A percentile compares a stretch with the other conserved stretches of the same genome.
phyloP scores from a whole-genome alignment of 2,888 invertebrate species.

The Lasioglossum figueresi region DNA sequence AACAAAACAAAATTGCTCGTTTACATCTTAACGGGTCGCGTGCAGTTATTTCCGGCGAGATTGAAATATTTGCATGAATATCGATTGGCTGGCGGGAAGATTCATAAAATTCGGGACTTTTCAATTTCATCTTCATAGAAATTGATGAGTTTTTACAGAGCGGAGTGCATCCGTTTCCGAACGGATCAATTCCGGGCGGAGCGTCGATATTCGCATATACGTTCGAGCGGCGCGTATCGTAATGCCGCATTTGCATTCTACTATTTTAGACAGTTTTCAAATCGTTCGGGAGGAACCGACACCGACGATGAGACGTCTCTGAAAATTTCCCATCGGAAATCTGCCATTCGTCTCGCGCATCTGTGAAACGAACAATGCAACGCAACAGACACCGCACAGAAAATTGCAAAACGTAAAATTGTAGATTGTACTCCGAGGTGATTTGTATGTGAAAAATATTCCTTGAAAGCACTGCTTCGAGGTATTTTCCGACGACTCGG shows the following conservation, averaged over 20 bases:
- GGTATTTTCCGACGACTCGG: background rate
- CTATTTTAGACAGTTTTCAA: conserved; percentile 28
- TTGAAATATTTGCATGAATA: conserved; percentile 40
- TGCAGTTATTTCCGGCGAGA: conserved; percentile 27
- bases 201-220: background rate
- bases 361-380: background rate
- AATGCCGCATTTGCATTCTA: conserved; percentile 39
- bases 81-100: conserved; percentile 29
- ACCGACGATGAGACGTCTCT: conserved; percentile 25
- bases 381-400: too few species aligned
- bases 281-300: background rate
- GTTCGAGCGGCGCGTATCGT: conserved; percentile 18
- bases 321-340: conserved; percentile 10
- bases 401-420: too few species aligned
- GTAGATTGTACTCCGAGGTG: too few species aligned
- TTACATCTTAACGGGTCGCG: conserved; percentile 22
- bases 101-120: conserved; percentile 27
- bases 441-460: too few species aligned
- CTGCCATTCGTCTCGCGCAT: conserved; percentile 29
- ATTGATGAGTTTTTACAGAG: conserved; percentile 43
- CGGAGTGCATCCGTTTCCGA: conserved; percentile 38
- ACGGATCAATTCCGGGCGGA: conserved; percentile 33
- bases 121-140: conserved; percentile 41
- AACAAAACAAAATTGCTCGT: background rate
- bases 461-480: too few species aligned